Evolutionary conservation across 23 tunicate species (phyloP).

Genomic region (Ascidia mentula): DNA sequence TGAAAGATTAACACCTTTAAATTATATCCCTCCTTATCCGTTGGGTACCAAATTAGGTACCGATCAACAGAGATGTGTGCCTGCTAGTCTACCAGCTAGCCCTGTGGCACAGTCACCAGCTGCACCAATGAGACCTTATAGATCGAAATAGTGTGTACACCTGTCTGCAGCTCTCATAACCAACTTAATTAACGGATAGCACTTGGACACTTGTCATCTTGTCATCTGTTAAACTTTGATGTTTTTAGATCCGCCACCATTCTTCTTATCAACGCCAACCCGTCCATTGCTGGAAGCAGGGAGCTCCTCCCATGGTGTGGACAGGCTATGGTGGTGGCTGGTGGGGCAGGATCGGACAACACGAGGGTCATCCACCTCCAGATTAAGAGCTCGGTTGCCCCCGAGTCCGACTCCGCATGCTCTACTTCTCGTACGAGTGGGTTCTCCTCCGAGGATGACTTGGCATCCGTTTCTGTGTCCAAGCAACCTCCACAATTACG

Average conservation of each 20-base stretch:
- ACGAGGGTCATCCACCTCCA: slow-evolving; percentile 53
- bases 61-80: too few relatives aligned
- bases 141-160: too few relatives aligned
- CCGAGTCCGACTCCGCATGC: background rate
- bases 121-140: too few relatives aligned
- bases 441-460: background rate
- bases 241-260: slow-evolving; percentile 52
- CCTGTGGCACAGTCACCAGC: too few relatives aligned
- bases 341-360: slow-evolving; percentile 29
- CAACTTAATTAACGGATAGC: too few relatives aligned
- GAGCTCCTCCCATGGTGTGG: slow-evolving; percentile 84
- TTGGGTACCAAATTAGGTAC: too few relatives aligned
- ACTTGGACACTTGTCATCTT: too few relatives aligned
- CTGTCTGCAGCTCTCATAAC: too few relatives aligned
- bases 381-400: slow-evolving; percentile 32
- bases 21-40: too few relatives aligned
- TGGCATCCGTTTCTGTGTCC: slow-evolving; percentile 1
- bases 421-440: background rate
- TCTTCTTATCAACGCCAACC: slow-evolving; percentile 65
- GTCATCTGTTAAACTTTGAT: too few relatives aligned
- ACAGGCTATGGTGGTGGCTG: slow-evolving; percentile 54
- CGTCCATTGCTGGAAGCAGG: slow-evolving; percentile 50
- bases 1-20: too few relatives aligned
- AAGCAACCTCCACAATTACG: slow-evolving; percentile 6
- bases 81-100: too few relatives aligned